phyloP scores from a whole-genome alignment of 92 coral and sea anemone genomes.

The Plumapathes pennacea region DNA sequence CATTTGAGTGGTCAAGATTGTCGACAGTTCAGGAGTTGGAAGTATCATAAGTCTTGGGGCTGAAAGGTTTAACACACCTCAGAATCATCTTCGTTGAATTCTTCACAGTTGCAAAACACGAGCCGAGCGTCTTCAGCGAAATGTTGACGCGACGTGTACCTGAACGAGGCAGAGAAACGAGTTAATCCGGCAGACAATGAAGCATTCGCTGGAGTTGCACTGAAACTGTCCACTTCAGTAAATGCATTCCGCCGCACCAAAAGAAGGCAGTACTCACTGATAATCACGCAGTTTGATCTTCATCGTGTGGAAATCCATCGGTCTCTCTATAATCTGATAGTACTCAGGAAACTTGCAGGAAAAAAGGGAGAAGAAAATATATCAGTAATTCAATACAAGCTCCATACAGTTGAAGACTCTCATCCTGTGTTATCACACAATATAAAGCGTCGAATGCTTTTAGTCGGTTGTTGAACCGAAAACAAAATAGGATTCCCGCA shows the following conservation, averaged over 20 bases:
- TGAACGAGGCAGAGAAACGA: constrained; percentile 1
- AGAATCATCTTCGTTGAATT: constrained; percentile 97
- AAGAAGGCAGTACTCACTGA: constrained; percentile 68
- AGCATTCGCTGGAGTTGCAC: neutral
- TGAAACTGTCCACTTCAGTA: neutral
- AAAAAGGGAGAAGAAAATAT: neutral
- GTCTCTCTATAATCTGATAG: constrained; percentile 80
- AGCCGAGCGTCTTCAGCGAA: constrained; percentile 91
- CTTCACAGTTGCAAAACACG: constrained; percentile 93
- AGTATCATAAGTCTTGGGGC: too few relatives aligned
- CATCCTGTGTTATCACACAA: too few relatives aligned
- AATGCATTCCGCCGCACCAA: neutral
- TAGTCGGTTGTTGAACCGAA: too few relatives aligned
- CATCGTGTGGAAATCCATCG: constrained; percentile 99
- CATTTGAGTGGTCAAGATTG: neutral
- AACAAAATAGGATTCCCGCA: too few relatives aligned
- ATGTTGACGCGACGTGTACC: constrained; percentile 79
- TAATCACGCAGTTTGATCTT: constrained; percentile 95
- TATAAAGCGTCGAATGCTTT: too few relatives aligned
- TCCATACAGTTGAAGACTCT: too few relatives aligned
- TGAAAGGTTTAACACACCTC: constrained; percentile 73
- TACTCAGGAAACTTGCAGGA: constrained; percentile 87
- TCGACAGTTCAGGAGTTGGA: too few relatives aligned
- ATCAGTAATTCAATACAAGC: too few relatives aligned
- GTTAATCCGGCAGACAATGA: neutral